Evolutionary conservation across 1,140 invertebrate genomes (phyloP).

Genomic region (Triops longicaudatus): DNA sequence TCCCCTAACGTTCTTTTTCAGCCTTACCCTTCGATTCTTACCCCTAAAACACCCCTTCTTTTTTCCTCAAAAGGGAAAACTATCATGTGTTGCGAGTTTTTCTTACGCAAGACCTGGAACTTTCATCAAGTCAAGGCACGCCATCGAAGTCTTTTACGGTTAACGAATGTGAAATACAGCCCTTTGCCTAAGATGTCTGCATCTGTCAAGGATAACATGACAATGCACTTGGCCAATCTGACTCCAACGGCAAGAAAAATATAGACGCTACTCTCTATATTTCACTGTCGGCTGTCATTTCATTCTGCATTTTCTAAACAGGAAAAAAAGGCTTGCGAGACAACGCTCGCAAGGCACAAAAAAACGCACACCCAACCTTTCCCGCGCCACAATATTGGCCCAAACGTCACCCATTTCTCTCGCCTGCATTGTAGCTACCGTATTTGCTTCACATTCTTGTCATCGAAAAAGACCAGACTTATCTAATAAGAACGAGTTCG

Average conservation of each 20-base stretch:
- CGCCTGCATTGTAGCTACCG: no score
- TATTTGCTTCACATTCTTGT: no score
- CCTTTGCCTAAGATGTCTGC: slow-evolving; percentile 5
- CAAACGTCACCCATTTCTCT: no score
- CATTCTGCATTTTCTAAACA: background rate
- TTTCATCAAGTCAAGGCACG: slow-evolving; percentile 6
- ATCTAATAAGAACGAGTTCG: no score
- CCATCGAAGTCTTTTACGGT: background rate
- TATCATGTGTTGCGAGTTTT: background rate
- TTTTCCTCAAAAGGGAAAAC: background rate
- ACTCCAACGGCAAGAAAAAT: background rate
- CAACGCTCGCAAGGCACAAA: no score
- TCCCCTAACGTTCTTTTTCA: background rate
- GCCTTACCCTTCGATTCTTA: background rate
- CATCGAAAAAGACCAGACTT: no score
- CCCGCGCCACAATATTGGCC: no score
- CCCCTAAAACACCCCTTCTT: background rate
- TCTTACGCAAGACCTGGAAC: background rate
- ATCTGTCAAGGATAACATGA: slow-evolving; percentile 6
- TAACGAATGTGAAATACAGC: slow-evolving; percentile 1
- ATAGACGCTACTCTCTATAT: background rate
- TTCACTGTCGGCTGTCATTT: slow-evolving; percentile 3
- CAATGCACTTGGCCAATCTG: slow-evolving; percentile 14
- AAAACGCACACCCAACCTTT: no score
- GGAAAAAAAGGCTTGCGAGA: background rate